Conservation (phyloP, 2,797 vertebrate species). For the Otolemur crassicaudatus region DNA sequence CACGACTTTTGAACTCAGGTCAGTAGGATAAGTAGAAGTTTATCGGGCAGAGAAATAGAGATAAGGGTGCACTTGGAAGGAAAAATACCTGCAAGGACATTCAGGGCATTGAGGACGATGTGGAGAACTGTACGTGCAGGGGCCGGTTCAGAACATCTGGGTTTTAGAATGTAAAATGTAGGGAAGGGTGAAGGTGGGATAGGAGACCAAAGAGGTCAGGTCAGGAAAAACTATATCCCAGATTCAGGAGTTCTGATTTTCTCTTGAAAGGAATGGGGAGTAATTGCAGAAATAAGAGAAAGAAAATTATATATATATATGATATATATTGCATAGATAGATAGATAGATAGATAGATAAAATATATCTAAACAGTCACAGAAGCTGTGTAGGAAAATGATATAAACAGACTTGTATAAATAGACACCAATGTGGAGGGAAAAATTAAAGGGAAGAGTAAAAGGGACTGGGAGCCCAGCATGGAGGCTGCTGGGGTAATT, state of each 20-base stretch:
- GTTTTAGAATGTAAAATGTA: no score
- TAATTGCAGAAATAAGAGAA: background rate
- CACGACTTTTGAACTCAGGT: background rate
- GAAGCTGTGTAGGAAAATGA: background rate
- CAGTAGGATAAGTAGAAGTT: background rate
- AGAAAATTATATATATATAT: background rate
- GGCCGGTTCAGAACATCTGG: background rate
- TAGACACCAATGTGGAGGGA: background rate
- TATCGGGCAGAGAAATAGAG: background rate
- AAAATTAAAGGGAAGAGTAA: background rate
- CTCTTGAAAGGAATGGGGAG: background rate
- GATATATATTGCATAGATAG: no score
- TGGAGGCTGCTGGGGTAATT: rapidly evolving
- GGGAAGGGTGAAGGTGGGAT: background rate
- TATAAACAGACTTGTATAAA: background rate
- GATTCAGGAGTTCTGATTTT: background rate
- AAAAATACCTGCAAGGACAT: background rate
- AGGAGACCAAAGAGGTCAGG: background rate
- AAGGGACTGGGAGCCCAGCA: background rate
- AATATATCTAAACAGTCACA: background rate
- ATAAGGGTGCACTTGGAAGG: background rate
- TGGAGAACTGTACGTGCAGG: background rate
- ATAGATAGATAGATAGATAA: no score
- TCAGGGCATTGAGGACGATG: background rate
- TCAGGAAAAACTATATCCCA: background rate